These are phyloP conservation scores for Scaptodrosophila lebanonensis DNA, from an alignment of 1,140 invertebrate species.

Conservation along the genomic window DNA sequence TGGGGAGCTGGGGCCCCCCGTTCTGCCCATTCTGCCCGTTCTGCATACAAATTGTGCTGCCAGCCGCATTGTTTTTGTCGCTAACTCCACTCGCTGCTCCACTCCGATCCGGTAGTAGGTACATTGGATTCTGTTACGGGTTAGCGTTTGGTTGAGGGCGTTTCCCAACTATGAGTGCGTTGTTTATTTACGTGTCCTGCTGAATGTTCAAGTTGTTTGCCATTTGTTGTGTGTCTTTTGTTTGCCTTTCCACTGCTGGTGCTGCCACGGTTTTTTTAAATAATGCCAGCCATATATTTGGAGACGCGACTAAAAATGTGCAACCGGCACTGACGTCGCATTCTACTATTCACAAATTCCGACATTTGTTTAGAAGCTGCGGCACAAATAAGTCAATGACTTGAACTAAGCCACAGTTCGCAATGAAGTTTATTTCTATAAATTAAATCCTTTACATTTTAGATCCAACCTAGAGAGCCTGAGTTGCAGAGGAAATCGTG, in stretches of 20 bases:
- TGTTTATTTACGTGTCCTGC: slow-evolving; percentile 61
- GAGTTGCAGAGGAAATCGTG: too few species aligned
- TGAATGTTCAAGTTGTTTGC: slow-evolving; percentile 52
- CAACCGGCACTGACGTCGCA: slow-evolving; percentile 33
- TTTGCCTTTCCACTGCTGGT: neutral
- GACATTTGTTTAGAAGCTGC: slow-evolving; percentile 58
- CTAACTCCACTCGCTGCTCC: too few species aligned
- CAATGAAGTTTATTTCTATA: too few species aligned
- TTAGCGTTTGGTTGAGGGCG: too few species aligned
- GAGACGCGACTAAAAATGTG: slow-evolving; percentile 38
- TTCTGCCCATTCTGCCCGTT: too few species aligned
- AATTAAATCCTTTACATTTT: too few species aligned
- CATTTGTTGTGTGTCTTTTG: slow-evolving; percentile 41
- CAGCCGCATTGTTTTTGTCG: slow-evolving; percentile 39
- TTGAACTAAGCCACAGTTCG: too few species aligned
- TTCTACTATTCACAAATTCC: slow-evolving; percentile 51
- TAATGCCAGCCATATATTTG: slow-evolving; percentile 70
- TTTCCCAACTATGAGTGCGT: slow-evolving; percentile 27
- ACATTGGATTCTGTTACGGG: too few species aligned
- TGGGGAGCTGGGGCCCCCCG: neutral
- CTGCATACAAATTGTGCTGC: slow-evolving; percentile 69
- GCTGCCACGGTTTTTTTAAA: slow-evolving; percentile 50
- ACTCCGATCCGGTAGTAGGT: too few species aligned
- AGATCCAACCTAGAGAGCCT: too few species aligned
- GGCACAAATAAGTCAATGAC: too few species aligned